Conservation (phyloP, 2,888 invertebrate genomes). For the Clepsis dumicolana region DNA sequence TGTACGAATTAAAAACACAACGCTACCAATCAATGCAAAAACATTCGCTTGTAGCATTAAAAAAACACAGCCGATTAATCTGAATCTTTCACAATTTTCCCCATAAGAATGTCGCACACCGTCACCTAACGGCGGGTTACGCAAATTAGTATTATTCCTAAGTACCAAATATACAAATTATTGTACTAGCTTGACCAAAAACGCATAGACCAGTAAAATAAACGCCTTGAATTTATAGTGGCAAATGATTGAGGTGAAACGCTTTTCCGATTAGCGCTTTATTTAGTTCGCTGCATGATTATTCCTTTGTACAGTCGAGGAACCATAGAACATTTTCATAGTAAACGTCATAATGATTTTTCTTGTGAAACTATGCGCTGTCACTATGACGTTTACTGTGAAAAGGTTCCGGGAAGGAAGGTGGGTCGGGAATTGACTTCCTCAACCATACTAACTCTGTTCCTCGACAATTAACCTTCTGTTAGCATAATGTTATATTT, state of each 20-base stretch:
- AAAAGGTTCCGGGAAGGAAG: too few relatives aligned
- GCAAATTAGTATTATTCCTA: conserved; percentile 18
- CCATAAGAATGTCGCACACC: conserved; percentile 53
- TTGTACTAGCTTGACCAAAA: not conserved
- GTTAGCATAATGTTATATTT: not conserved
- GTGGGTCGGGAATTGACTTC: too few relatives aligned
- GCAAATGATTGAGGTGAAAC: not conserved
- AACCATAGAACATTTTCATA: too few relatives aligned
- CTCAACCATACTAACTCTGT: too few relatives aligned
- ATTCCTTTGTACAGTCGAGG: too few relatives aligned
- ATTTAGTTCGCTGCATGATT: too few relatives aligned
- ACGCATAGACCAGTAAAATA: too few relatives aligned
- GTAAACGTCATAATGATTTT: too few relatives aligned
- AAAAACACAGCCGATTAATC: conserved; percentile 18
- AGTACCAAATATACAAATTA: conserved; percentile 33
- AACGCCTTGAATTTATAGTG: not conserved
- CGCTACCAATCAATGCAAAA: not conserved
- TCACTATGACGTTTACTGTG: too few relatives aligned
- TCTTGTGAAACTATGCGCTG: too few relatives aligned
- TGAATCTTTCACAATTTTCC: not conserved
- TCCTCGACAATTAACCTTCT: too few relatives aligned
- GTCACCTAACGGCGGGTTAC: conserved; percentile 50
- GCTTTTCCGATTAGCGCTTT: not conserved
- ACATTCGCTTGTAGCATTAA: not conserved
- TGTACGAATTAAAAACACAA: not conserved